Percentiles rank a stretch among this genome's conserved stretches.
phyloP scores from a whole-genome alignment of 2,113 vertebrate species.

The Bambusicola thoracicus region DNA sequence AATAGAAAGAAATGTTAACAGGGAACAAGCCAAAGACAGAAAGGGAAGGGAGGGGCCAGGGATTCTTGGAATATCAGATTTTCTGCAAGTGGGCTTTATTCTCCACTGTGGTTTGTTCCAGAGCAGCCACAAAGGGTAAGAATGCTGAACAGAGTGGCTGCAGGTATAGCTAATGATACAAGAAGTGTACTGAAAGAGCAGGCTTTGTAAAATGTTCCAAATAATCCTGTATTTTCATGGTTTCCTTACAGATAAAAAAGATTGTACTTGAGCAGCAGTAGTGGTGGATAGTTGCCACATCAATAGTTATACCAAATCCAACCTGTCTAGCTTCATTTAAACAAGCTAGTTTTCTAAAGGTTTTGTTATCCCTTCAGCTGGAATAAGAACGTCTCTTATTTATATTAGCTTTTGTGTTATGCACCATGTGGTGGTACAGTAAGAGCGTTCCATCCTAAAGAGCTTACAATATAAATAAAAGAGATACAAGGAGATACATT shows the following conservation, averaged over 20 bases:
- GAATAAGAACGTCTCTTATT: conserved; percentile 57
- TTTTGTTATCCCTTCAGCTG: conserved; percentile 60
- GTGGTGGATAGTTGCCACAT: conserved; percentile 61
- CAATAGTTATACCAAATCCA: conserved; percentile 59
- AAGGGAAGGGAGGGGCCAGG: conserved; percentile 33
- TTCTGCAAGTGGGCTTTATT: not conserved
- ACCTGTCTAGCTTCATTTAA: conserved; percentile 68
- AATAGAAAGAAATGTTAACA: conserved; percentile 31
- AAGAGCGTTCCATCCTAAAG: conserved; percentile 5
- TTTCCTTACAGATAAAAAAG: conserved; percentile 2
- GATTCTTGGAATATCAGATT: not conserved
- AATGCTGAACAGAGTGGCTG: not conserved
- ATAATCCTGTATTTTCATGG: not conserved
- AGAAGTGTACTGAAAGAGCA: not conserved
- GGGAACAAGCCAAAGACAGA: conserved; percentile 11
- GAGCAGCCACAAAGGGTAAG: not conserved
- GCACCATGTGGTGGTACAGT: conserved; percentile 9
- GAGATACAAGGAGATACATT: conserved; percentile 28
- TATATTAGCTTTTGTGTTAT: conserved; percentile 58
- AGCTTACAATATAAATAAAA: conserved; percentile 45
- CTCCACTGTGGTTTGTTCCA: not conserved
- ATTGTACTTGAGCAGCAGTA: not conserved
- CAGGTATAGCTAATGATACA: not conserved
- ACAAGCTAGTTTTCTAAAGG: conserved; percentile 57
- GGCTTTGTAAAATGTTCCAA: not conserved